phyloP scores from a whole-genome alignment of 2,113 vertebrate species.

The Galemys pyrenaicus region DNA sequence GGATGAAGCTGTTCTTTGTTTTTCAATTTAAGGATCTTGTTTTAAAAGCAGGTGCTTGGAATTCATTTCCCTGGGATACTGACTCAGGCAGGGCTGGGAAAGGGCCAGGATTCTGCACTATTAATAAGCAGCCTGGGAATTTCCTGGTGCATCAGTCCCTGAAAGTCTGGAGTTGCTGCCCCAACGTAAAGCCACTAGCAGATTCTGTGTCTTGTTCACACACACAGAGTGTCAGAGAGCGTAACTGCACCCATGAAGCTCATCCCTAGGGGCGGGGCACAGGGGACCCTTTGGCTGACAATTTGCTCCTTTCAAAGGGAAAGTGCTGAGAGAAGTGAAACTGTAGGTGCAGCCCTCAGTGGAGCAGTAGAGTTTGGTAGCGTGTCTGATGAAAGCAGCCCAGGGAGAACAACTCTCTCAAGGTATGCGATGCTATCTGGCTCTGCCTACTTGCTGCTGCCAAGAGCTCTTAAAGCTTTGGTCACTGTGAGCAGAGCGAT shows the following conservation, averaged over 20 bases:
- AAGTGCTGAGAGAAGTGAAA: background rate
- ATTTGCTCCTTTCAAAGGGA: background rate
- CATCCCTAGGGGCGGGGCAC: background rate
- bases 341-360: no score
- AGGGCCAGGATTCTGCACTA: background rate
- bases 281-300: background rate
- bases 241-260: background rate
- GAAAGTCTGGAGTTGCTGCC: background rate
- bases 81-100: background rate
- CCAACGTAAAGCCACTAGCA: background rate
- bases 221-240: background rate
- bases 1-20: background rate
- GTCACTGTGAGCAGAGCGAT: background rate
- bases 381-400: background rate
- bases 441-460: background rate
- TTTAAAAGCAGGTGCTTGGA: background rate
- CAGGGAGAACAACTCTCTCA: background rate
- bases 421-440: background rate
- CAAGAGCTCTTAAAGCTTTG: background rate
- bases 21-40: background rate
- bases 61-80: background rate
- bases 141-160: background rate
- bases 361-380: background rate
- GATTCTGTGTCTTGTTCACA: background rate
- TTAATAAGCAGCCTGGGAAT: background rate